phyloP scores from a whole-genome alignment of 2,797 vertebrate species.

The Xenopus petersii region DNA sequence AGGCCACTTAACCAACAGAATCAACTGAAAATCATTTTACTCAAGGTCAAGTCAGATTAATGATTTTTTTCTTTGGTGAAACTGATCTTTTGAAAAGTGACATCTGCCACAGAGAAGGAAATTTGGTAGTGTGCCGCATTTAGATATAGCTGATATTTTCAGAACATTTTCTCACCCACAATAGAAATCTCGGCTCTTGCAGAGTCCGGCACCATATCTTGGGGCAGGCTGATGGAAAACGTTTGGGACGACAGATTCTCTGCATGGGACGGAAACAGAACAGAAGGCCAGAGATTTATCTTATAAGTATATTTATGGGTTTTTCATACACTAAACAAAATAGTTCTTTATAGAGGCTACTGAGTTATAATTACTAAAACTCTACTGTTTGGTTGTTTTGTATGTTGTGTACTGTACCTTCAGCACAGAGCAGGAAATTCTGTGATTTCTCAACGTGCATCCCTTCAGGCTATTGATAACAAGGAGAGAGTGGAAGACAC shows the following conservation, averaged over 20 bases:
- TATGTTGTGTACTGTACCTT: slow-evolving; percentile 11
- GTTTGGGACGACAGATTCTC: slow-evolving; percentile 13
- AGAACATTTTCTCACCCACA: slow-evolving; percentile 14
- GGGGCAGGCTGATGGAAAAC: slow-evolving; percentile 8
- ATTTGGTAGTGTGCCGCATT: no score
- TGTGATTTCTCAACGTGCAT: slow-evolving; percentile 13
- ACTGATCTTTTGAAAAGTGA: no score
- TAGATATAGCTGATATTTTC: no score
- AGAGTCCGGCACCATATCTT: slow-evolving; percentile 13
- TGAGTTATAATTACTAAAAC: background rate
- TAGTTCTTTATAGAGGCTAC: no score
- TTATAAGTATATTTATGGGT: no score
- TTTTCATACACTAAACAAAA: no score
- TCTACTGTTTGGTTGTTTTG: background rate
- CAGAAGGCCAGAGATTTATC: no score
- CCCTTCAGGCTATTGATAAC: slow-evolving; percentile 10
- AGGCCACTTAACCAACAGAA: no score
- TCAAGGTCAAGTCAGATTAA: no score
- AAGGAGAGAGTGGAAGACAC: background rate
- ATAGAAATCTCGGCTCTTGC: slow-evolving; percentile 9
- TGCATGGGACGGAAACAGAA: background rate
- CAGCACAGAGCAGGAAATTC: slow-evolving; percentile 28
- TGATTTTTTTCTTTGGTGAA: no score
- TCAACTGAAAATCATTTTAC: no score
- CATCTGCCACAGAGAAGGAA: no score